Conservation (phyloP, 2,797 vertebrate genomes). For the Miichthys miiuy region DNA sequence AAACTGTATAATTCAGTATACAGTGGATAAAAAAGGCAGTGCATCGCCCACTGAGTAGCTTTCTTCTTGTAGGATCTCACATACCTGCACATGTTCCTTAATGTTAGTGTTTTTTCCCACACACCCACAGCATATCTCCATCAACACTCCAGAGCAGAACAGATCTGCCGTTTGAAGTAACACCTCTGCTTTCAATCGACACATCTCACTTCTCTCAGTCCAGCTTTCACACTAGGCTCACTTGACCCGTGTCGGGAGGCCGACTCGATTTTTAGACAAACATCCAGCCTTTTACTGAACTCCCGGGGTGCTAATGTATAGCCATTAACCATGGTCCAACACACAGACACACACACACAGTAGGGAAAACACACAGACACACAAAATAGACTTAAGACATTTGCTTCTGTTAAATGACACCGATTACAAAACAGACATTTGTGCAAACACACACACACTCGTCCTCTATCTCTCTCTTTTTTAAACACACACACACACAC, state of each 20-base stretch:
- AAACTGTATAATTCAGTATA: not conserved
- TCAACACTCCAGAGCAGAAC: conserved; percentile 1
- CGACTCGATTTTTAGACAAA: conserved; percentile 30
- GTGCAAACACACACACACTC: conserved; percentile 15
- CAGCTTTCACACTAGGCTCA: conserved; percentile 23
- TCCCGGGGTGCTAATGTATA: conserved; percentile 42
- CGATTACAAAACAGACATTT: conserved; percentile 10
- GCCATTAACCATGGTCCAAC: conserved; percentile 31
- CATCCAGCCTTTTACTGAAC: conserved; percentile 36
- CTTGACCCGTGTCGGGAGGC: not conserved
- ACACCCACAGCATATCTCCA: not conserved
- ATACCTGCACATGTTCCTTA: not conserved
- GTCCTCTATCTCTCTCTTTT: not conserved
- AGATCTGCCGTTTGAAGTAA: conserved; percentile 6
- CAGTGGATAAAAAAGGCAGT: not conserved
- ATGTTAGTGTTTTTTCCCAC: not conserved
- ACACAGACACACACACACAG: conserved; percentile 20
- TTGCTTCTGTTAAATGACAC: conserved; percentile 7
- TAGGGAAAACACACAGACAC: not conserved
- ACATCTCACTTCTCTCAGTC: not conserved
- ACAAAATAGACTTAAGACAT: not conserved
- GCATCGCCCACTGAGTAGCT: not conserved
- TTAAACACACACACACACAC: conserved; percentile 11
- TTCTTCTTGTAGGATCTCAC: not conserved
- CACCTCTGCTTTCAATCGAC: conserved; percentile 4